A percentile compares a stretch with the other conserved stretches of the same genome.
Evolutionary conservation across 2,113 vertebrate genomes (phyloP).

Genomic region (Orthonyx spaldingii): DNA sequence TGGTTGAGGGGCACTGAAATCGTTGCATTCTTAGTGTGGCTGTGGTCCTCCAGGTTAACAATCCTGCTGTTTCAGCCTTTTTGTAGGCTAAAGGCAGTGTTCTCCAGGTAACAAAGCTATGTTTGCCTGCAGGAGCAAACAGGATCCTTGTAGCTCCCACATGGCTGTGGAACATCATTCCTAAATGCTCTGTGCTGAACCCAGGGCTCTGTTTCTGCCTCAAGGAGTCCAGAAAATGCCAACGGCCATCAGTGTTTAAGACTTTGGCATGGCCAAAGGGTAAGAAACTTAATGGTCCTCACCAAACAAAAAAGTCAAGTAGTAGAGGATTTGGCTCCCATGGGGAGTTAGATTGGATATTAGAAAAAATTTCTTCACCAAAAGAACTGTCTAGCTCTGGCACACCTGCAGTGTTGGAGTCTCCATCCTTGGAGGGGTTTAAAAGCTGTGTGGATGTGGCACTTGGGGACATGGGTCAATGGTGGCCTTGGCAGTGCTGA

Average conservation of each 20-base stretch:
- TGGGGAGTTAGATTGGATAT: not conserved
- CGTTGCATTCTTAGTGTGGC: fast-evolving
- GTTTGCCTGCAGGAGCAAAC: not conserved
- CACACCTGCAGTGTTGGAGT: not conserved
- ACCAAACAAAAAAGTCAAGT: not conserved
- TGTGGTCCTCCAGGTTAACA: not conserved
- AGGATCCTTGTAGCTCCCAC: not conserved
- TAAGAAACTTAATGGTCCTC: not conserved
- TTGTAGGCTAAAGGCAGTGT: not conserved
- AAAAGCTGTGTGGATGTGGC: not conserved
- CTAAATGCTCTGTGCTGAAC: not conserved
- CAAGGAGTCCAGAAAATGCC: fast-evolving
- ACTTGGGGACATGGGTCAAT: fast-evolving
- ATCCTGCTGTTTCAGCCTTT: not conserved
- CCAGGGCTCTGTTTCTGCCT: not conserved
- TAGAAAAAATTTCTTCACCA: not conserved
- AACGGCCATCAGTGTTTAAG: fast-evolving
- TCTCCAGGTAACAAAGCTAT: not conserved
- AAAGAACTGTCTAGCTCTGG: fast-evolving
- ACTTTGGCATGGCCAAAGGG: not conserved
- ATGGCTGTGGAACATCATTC: not conserved
- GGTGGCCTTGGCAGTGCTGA: not conserved
- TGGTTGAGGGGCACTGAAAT: not conserved
- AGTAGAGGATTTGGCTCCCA: not conserved
- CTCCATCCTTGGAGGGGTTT: not conserved